Conservation (phyloP, 2,797 vertebrate species). For the Xerus rutilus region DNA sequence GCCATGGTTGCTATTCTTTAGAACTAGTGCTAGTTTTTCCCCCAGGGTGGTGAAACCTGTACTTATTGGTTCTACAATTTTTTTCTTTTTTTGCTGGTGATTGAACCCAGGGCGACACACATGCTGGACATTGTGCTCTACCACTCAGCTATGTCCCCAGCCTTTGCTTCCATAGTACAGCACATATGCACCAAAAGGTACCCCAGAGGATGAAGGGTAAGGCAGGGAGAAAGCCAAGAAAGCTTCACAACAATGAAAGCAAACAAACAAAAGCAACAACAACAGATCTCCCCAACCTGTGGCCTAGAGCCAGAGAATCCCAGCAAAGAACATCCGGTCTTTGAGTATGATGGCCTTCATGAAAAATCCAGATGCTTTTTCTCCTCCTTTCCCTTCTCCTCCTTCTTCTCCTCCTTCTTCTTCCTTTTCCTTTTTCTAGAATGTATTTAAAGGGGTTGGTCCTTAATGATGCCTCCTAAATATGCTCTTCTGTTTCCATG, state of each 20-base stretch:
- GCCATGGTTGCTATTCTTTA: background rate
- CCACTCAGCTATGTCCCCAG: no score
- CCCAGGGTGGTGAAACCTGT: background rate
- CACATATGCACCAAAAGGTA: background rate
- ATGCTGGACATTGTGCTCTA: no score
- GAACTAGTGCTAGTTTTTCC: background rate
- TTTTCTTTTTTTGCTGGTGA: no score
- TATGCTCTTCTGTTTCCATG: background rate
- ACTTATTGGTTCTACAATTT: background rate
- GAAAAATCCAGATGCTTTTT: background rate
- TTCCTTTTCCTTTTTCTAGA: background rate
- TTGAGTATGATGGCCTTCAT: background rate
- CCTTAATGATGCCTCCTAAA: background rate
- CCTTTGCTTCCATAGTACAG: background rate
- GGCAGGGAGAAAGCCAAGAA: background rate
- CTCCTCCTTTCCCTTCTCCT: no score
- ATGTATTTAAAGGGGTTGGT: constrained; percentile 24
- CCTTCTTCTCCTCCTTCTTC: background rate
- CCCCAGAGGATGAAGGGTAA: background rate
- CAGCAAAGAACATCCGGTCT: background rate
- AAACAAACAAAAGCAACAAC: background rate
- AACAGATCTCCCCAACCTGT: background rate
- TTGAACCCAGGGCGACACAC: no score
- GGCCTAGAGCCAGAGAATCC: background rate
- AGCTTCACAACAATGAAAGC: background rate